Evolutionary conservation across 2,113 vertebrate genomes (phyloP).

Genomic region (Suricata suricatta): DNA sequence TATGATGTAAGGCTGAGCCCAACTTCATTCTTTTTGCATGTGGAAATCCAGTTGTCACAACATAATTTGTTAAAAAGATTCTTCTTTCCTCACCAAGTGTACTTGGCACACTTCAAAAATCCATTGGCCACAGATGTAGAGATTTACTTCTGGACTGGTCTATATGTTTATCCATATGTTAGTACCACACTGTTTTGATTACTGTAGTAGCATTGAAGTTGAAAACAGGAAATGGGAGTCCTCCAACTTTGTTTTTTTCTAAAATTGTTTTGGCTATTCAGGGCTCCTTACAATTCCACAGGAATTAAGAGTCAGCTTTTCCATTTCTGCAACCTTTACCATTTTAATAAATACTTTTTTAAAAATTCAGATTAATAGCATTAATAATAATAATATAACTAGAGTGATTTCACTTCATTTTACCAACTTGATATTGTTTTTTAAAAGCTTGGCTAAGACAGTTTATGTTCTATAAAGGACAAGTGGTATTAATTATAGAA

Average conservation of each 20-base stretch:
- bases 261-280: background rate
- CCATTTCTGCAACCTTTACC: background rate
- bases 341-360: background rate
- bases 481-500: conserved; percentile 38
- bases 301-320: background rate
- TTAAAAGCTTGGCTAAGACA: background rate
- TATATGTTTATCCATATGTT: background rate
- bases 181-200: background rate
- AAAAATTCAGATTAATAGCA: conserved; percentile 4
- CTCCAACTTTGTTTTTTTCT: conserved; percentile 18
- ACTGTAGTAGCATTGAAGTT: background rate
- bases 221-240: background rate
- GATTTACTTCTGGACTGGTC: background rate
- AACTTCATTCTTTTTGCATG: background rate
- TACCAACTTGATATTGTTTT: conserved; percentile 9
- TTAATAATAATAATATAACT: background rate
- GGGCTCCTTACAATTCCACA: background rate
- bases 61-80: background rate
- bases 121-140: background rate
- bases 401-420: background rate
- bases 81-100: background rate
- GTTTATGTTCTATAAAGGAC: background rate
- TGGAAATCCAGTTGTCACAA: background rate
- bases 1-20: background rate
- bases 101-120: background rate